A percentile compares a stretch with the other conserved stretches of the same genome.
Conservation (phyloP, 2,113 vertebrate genomes). For the Hippolais icterina region DNA sequence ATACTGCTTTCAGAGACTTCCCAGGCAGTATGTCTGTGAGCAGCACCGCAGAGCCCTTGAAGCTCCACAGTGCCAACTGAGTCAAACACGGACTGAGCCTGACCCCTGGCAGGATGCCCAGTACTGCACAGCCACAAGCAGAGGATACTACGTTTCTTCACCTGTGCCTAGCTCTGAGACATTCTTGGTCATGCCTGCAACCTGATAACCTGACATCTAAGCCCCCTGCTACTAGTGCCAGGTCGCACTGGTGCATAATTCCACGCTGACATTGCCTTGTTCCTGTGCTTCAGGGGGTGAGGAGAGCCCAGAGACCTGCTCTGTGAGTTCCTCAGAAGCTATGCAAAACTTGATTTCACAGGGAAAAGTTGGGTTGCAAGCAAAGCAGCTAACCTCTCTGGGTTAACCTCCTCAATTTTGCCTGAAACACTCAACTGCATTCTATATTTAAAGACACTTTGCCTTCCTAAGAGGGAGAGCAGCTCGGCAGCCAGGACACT, state of each 20-base stretch:
- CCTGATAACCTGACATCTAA: neutral
- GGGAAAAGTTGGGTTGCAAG: neutral
- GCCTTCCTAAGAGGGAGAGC: neutral
- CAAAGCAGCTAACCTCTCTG: neutral
- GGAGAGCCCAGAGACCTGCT: neutral
- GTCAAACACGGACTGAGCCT: neutral
- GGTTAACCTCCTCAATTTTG: neutral
- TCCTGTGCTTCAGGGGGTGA: rapidly evolving
- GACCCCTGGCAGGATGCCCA: neutral
- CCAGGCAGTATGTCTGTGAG: neutral
- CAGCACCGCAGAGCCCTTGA: neutral
- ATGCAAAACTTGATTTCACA: neutral
- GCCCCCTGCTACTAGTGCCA: neutral
- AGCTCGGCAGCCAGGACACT: neutral
- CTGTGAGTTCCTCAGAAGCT: neutral
- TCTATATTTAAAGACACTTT: neutral
- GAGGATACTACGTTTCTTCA: neutral
- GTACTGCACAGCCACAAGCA: neutral
- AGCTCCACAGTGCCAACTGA: rapidly evolving
- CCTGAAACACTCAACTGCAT: neutral
- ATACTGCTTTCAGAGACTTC: neutral
- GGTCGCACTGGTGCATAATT: neutral
- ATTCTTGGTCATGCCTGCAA: neutral
- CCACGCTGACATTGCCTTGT: neutral
- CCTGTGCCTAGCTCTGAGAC: neutral